Base-by-base conservation (phyloP, 2,888 invertebrate species). In the Zootermopsis nevadensis region DNA sequence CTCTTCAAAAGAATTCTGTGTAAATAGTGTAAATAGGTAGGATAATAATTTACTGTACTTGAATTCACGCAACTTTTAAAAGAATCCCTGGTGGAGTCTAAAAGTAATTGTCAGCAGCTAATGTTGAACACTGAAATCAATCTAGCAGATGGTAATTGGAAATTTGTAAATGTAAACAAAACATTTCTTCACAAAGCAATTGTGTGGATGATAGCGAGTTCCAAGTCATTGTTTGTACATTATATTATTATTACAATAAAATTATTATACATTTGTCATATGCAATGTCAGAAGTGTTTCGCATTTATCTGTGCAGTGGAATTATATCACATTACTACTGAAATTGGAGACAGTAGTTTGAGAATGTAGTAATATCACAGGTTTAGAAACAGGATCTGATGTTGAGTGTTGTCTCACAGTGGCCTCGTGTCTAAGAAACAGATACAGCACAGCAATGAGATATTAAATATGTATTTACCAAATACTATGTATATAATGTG, bases 11-110 rank as follows among this genome's bases (percentile, higher is more conserved):
- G 22, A 35, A 79, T 53, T 33, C 48, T 66, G 53, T 82, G 82
- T 82, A 82, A 77, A 82, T 82, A 82, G 55, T 82, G 82, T 77
- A 77, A 55, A 77, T 53, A 72, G n/a, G 72, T 81, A 69, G 48
- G 31, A 31, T 79, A 79, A 60, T 79, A 79, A 38, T 24, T 55
- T 31, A 77, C 33, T 38, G 79, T 79, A 53, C 12, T 60, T 60
- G 66, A 81, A 72, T 69, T 81, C 31, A 79, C 55, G 30, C 74
- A 35, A 74, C 6, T 74, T 74, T 74, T 74, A 74, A 42, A 19
- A 4, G 7, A 74, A 38, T 74, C 74, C 30, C 38, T 24, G 74
- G 74, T 74, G 74, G 74, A 12, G 38, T 38, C 42, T n/a, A 30
- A 30, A 31, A 72, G 24, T 22, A 30, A 31, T 72, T 12, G 22